These are phyloP conservation scores for Enteromius radiatus DNA, from an alignment of 2,797 vertebrate genomes.

Conservation along the genomic window DNA sequence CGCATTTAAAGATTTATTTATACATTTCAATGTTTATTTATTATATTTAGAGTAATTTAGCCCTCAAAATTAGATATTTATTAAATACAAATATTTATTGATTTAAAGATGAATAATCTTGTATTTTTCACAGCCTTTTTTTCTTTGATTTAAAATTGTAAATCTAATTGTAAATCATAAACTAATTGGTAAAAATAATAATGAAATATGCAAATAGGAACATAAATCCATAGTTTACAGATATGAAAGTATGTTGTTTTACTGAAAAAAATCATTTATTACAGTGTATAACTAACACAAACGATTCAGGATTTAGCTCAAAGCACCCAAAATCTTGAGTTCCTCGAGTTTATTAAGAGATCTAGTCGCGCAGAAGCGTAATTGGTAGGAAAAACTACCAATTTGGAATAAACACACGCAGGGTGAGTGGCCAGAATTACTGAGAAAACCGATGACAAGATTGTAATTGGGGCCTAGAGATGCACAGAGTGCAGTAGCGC, in stretches of 20 bases:
- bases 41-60: too few relatives aligned
- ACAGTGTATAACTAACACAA: not conserved
- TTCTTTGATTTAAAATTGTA: not conserved
- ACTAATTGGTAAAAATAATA: too few relatives aligned
- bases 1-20: too few relatives aligned
- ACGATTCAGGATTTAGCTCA: not conserved
- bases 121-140: not conserved
- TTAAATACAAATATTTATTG: not conserved
- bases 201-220: not conserved
- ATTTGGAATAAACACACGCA: constrained; percentile 1
- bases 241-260: not conserved
- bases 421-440: not conserved
- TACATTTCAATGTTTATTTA: too few relatives aligned
- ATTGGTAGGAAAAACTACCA: not conserved
- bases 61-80: not conserved
- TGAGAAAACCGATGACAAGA: not conserved
- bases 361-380: not conserved
- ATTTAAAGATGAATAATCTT: not conserved
- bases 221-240: not conserved
- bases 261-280: not conserved
- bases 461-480: constrained; percentile 17
- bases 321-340: not conserved
- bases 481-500: not conserved
- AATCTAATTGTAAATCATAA: not conserved
- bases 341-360: not conserved